Conservation (phyloP, 30 jellyfish, hydroid and myxozoan species). For the Aurelia sp. region DNA sequence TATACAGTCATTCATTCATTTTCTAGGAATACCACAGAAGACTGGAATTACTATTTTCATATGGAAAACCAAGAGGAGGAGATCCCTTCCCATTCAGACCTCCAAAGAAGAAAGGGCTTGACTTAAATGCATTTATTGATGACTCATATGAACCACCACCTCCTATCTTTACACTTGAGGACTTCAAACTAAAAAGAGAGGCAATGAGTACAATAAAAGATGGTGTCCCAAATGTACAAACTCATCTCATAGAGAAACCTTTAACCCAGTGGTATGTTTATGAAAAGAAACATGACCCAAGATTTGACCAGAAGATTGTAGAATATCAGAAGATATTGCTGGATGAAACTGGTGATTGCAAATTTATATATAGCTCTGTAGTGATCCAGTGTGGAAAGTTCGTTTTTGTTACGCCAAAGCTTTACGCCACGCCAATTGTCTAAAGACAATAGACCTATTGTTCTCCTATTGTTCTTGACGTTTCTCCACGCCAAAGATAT, state of each 20-base stretch:
- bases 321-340: slow-evolving; percentile 18
- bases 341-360: slow-evolving; percentile 48
- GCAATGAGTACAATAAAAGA: background rate
- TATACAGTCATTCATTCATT: background rate
- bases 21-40: slow-evolving; percentile 54
- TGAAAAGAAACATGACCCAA: background rate
- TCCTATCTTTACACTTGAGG: slow-evolving; percentile 54
- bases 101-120: slow-evolving; percentile 56
- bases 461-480: too few species aligned
- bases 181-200: slow-evolving; percentile 24
- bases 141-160: slow-evolving; percentile 72
- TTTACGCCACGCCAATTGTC: too few species aligned
- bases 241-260: slow-evolving; percentile 36
- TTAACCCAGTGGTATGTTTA: slow-evolving; percentile 23
- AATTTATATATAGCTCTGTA: background rate
- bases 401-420: too few species aligned
- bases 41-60: slow-evolving; percentile 36
- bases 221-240: background rate
- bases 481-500: too few species aligned
- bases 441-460: too few species aligned
- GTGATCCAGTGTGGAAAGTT: too few species aligned
- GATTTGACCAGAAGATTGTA: background rate
- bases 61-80: slow-evolving; percentile 73
- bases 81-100: slow-evolving; percentile 65
- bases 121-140: slow-evolving; percentile 57